Conservation (phyloP, 2,113 vertebrate genomes). For the Alces alces region DNA sequence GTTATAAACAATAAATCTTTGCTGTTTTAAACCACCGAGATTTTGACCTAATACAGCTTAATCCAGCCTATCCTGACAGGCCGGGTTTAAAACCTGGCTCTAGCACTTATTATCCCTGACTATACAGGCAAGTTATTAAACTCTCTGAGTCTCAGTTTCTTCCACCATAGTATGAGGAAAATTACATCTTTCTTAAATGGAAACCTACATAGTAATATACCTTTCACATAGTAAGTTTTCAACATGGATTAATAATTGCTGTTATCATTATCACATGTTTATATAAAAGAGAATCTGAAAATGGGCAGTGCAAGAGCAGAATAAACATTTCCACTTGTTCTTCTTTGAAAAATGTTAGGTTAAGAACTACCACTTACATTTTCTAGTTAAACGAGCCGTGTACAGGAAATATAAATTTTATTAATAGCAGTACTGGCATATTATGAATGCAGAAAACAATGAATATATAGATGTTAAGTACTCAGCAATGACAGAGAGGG, state of each 20-base stretch:
- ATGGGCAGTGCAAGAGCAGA: neutral
- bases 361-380: neutral
- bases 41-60: neutral
- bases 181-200: neutral
- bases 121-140: neutral
- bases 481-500: constrained; percentile 19
- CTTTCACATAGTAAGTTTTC: neutral
- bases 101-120: neutral
- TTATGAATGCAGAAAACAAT: constrained; percentile 53
- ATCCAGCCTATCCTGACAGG: neutral
- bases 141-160: neutral
- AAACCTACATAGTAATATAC: neutral
- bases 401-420: constrained; percentile 38
- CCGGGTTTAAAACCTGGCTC: neutral
- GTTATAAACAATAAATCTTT: neutral
- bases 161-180: neutral
- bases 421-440: constrained; percentile 14
- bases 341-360: neutral
- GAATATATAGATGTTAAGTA: constrained; percentile 45
- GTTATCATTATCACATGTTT: neutral
- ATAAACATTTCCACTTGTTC: constrained; percentile 5
- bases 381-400: constrained; percentile 24
- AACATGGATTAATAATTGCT: neutral
- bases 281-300: neutral
- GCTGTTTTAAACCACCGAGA: neutral